Percentiles rank a stretch among this genome's conserved stretches.
Evolutionary conservation across 1,140 invertebrate species (phyloP).

Genomic region (Hylyphantes graminicola): DNA sequence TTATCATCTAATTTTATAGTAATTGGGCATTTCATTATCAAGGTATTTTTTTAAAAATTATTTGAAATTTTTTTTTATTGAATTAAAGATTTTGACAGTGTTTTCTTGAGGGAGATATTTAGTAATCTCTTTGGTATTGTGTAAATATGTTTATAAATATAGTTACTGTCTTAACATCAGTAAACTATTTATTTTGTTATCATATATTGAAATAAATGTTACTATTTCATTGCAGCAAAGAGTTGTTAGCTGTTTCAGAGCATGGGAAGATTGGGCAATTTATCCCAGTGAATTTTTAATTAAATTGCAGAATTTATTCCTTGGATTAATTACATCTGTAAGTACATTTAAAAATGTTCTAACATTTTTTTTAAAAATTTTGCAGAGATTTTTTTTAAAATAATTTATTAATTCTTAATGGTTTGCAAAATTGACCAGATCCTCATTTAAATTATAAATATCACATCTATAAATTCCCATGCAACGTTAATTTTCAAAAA

Average conservation of each 20-base stretch:
- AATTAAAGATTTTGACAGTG: no score
- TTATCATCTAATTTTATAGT: no score
- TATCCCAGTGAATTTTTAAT: conserved; percentile 95
- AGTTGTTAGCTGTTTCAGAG: conserved; percentile 92
- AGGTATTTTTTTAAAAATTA: no score
- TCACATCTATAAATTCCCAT: no score
- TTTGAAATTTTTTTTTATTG: no score
- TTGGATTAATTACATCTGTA: conserved; percentile 74
- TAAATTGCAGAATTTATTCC: conserved; percentile 90
- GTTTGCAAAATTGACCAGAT: no score
- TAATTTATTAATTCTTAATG: neutral
- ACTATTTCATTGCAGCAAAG: conserved; percentile 73
- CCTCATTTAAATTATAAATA: no score
- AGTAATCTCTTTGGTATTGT: no score
- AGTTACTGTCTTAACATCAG: neutral
- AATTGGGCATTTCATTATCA: no score
- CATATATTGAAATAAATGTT: neutral
- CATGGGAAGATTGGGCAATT: conserved; percentile 98
- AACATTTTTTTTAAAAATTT: neutral
- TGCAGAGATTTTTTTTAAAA: neutral
- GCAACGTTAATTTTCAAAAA: no score
- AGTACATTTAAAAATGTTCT: conserved; percentile 33
- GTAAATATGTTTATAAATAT: no score
- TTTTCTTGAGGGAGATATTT: no score
- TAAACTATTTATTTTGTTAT: conserved; percentile 1